Conservation (phyloP, 2,797 vertebrate genomes). For the Amniataba percoides region DNA sequence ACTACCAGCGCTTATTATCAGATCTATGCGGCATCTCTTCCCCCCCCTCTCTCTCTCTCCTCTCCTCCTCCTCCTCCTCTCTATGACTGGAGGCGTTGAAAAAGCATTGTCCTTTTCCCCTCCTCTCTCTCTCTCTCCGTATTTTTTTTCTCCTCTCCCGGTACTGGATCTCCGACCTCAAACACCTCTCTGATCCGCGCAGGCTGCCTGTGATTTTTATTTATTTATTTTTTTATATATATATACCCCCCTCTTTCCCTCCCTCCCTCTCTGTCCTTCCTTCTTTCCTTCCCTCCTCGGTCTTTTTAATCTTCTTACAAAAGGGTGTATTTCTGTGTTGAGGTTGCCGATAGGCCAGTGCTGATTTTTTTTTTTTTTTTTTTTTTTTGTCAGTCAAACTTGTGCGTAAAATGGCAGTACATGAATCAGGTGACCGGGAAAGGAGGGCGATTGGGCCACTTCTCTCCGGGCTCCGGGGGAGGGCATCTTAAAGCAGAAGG, state of each 20-base stretch:
- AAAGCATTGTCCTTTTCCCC: slow-evolving; percentile 61
- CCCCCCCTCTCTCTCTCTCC: background rate
- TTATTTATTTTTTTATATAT: background rate
- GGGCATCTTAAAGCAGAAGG: slow-evolving; percentile 86
- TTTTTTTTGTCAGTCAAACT: slow-evolving; percentile 70
- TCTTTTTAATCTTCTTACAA: slow-evolving; percentile 57
- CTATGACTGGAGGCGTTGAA: slow-evolving; percentile 37
- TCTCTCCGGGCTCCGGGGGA: slow-evolving; percentile 71
- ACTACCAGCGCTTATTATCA: slow-evolving; percentile 29
- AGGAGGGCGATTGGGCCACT: slow-evolving; percentile 81
- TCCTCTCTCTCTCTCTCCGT: too few species aligned
- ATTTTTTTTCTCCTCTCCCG: slow-evolving; percentile 42
- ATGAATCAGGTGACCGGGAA: slow-evolving; percentile 86
- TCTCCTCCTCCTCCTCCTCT: slow-evolving; percentile 35
- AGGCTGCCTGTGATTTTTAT: slow-evolving; percentile 43
- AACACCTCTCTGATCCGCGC: slow-evolving; percentile 56
- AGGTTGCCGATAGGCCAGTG: slow-evolving; percentile 65
- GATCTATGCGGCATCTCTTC: slow-evolving; percentile 63
- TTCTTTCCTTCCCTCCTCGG: background rate
- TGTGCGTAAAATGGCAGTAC: slow-evolving; percentile 88
- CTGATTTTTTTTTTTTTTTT: background rate
- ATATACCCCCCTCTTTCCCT: too few species aligned
- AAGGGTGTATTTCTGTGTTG: slow-evolving; percentile 67
- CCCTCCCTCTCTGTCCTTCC: background rate
- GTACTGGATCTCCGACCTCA: slow-evolving; percentile 46